phyloP scores from a whole-genome alignment of 2,888 invertebrate species.

The Cacoxenus indagator region DNA sequence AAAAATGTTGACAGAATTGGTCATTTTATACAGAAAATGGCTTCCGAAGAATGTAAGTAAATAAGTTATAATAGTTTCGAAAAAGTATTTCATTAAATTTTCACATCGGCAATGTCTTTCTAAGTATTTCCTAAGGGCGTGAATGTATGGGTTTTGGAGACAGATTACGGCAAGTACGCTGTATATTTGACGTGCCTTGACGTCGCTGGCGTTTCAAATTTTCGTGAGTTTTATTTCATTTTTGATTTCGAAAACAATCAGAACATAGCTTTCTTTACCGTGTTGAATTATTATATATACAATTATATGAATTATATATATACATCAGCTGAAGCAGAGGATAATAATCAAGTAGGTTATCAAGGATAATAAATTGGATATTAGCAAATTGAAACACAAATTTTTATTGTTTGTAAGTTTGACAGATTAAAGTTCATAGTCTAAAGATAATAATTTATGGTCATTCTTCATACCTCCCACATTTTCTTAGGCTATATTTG shows the following conservation, averaged over 20 bases:
- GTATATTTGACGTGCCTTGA: conserved; percentile 75
- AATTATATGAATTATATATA: too few species aligned
- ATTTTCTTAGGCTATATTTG: background rate
- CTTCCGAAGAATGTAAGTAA: background rate
- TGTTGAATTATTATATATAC: too few species aligned
- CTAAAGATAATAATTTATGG: background rate
- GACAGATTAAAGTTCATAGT: background rate
- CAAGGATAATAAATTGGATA: too few species aligned
- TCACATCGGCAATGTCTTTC: background rate
- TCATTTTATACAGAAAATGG: background rate
- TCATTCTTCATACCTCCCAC: background rate
- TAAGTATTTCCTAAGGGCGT: conserved; percentile 19
- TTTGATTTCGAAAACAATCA: background rate
- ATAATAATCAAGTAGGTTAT: too few species aligned
- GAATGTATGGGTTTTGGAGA: conserved; percentile 71
- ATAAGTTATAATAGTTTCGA: background rate
- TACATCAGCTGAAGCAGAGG: too few species aligned
- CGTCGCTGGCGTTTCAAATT: background rate
- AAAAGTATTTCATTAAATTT: background rate
- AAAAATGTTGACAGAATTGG: background rate
- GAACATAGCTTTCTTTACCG: too few species aligned
- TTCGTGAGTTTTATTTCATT: conserved; percentile 31
- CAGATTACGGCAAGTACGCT: conserved; percentile 75
- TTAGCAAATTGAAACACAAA: too few species aligned
- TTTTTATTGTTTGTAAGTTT: conserved; percentile 25